Base-by-base conservation (phyloP, 2,113 vertebrate species). In the Crotalus viridis region DNA sequence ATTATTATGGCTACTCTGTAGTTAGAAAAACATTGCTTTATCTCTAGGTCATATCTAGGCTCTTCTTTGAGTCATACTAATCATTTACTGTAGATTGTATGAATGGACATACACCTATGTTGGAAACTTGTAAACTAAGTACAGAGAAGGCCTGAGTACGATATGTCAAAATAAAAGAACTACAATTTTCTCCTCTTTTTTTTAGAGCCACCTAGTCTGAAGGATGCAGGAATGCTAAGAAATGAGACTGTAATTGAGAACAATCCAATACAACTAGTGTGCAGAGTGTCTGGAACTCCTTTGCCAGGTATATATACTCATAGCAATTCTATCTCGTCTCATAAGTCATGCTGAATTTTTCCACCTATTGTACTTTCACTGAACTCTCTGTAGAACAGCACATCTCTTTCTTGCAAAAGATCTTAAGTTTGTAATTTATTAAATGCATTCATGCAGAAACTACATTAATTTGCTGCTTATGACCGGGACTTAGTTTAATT, bases 221-320 rank as follows among this genome's bases (percentile, higher is more conserved):
- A 98, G n/a, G 88, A 97, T 91, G 97, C 98, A 54, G 99, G 98
- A 86, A 98, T 98, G 92, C 97, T 97, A 59, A 91, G 98, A 94
- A 99, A 99, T 95, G 98, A 99, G 96, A 99, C 98, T 0, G 98
- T 99, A 91, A 97, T 99, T 91, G 96, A 98, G 57, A 98, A 98
- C 93, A 99, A 97, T 95, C 98, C 98, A 21, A 95, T 98, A 28
- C 98, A 98, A 92, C 97, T 99, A 33, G 98, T 99, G 92, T 99
- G 99, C 95, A 98, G 97, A 96, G 98, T 98, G 2, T 96, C 97
- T 89, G 99, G 99, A 89, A 99, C 96, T 91, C 99, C 99, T 91
- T 89, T 97, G 7, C 99, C 99, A 95, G 98, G 99, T 90, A 93
- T 26, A 43, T 46, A 46, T 12, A 24, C 28, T 15, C 69, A 24